Evolutionary conservation across 2,113 vertebrate species (phyloP).

Genomic region (Lophura nycthemera): DNA sequence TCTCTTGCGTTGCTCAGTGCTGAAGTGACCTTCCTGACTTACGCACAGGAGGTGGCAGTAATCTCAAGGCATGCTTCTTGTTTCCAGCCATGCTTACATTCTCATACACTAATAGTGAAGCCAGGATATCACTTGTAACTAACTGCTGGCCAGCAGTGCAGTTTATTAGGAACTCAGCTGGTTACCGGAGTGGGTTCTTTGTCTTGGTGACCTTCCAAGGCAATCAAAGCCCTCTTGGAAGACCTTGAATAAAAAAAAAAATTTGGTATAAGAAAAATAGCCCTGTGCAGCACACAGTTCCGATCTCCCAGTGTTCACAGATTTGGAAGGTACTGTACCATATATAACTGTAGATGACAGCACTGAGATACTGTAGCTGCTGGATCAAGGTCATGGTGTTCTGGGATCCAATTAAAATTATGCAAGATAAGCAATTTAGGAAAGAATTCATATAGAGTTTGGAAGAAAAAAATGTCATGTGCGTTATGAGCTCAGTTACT

Average conservation of each 20-base stretch:
- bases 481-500: background rate
- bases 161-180: background rate
- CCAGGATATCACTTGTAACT: background rate
- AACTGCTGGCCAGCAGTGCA: background rate
- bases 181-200: background rate
- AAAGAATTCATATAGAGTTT: background rate
- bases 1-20: background rate
- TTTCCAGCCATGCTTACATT: background rate
- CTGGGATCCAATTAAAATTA: conserved; percentile 50
- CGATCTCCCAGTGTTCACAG: conserved; percentile 2
- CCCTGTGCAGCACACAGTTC: background rate
- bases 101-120: background rate
- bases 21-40: background rate
- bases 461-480: background rate
- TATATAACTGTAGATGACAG: conserved; percentile 37
- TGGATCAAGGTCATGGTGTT: conserved; percentile 47
- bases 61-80: background rate
- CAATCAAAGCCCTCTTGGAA: conserved; percentile 23
- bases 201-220: conserved; percentile 44
- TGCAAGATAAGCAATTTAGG: conserved; percentile 42
- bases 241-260: conserved; percentile 21
- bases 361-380: background rate
- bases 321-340: conserved; percentile 4
- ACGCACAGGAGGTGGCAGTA: background rate
- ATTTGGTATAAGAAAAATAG: background rate